Evolutionary conservation across 2,797 vertebrate species (phyloP), one percentile per base, ranked within the genome.

Genomic region (Manis crassicaudata): DNA sequence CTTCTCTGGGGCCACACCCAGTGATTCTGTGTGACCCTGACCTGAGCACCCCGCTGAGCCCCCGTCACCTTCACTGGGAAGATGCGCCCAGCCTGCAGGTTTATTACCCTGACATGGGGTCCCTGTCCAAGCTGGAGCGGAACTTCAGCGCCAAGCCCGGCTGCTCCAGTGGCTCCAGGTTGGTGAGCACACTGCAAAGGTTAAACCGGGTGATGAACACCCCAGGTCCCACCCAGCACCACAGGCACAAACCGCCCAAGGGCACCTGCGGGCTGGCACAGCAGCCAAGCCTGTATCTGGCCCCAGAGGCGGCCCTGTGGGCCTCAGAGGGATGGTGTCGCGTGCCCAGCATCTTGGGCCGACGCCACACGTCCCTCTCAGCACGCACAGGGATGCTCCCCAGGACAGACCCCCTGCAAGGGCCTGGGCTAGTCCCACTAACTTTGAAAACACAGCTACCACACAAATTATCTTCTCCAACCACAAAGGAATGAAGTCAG

Each of bases 81-180:
- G 54, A 70, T 2, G 35, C 58, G 20, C 25, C 20, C 29, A 70
- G 27, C 40, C 46, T 32, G 73, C 37, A n/a, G 67, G 58, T 56
- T 89, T 82, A 80, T 25, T 94, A 97, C 97, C 95, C 96, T 86
- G 95, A 25, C 79, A 94, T 50, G 65, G 89, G 50, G 72, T 97
- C 94, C 0, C 4, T n/a, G 50, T 97, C 95, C 25, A 95, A 60
- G 58, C 43, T 12, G 29, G 91, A 92, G 54, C 32, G 35, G 60
- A 93, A 96, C 54, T 21, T 93, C 82, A 95, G 83, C 0, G 94
- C 27, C 0, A 92, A 93, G 56, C 72, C 68, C 82, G 81, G 65
- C 35, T 80, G 75, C 37, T 95, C 75, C 23, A 46, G 5, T 2
- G 77, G 32, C 58, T 96, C 81, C 1, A 3, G 3, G 5, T 11